Conservation (phyloP, 2,797 vertebrate genomes). For the Catamblyrhynchus diadema region DNA sequence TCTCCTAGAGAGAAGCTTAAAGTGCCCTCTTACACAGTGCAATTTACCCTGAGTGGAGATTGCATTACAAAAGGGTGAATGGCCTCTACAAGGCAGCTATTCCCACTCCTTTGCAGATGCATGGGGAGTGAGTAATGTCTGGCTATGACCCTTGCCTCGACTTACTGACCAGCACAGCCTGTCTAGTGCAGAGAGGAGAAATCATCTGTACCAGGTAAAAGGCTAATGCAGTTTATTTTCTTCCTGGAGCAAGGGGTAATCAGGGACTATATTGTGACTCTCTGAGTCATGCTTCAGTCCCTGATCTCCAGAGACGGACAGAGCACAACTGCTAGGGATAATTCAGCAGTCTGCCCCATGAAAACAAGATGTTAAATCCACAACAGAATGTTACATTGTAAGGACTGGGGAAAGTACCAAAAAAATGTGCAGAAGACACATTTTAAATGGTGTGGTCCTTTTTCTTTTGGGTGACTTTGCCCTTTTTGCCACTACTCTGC, state of each 20-base stretch:
- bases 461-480: neutral
- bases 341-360: neutral
- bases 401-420: neutral
- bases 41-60: slow-evolving; percentile 54
- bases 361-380: neutral
- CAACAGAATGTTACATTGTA: neutral
- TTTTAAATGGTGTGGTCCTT: neutral
- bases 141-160: slow-evolving; percentile 50
- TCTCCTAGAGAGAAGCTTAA: slow-evolving; percentile 13
- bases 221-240: slow-evolving; percentile 69
- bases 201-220: slow-evolving; percentile 64
- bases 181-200: slow-evolving; percentile 53
- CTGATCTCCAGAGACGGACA: slow-evolving; percentile 18
- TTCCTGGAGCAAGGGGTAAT: slow-evolving; percentile 59
- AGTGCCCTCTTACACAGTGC: slow-evolving; percentile 35
- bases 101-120: slow-evolving; percentile 45
- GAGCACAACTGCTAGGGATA: neutral
- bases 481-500: neutral
- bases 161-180: slow-evolving; percentile 58
- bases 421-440: neutral
- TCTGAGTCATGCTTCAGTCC: slow-evolving; percentile 32
- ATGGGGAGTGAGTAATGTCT: slow-evolving; percentile 63
- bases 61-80: slow-evolving; percentile 52
- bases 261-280: slow-evolving; percentile 45
- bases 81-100: slow-evolving; percentile 59